Conservation (phyloP, 2,113 vertebrate species). For the Acanthochromis polyacanthus region DNA sequence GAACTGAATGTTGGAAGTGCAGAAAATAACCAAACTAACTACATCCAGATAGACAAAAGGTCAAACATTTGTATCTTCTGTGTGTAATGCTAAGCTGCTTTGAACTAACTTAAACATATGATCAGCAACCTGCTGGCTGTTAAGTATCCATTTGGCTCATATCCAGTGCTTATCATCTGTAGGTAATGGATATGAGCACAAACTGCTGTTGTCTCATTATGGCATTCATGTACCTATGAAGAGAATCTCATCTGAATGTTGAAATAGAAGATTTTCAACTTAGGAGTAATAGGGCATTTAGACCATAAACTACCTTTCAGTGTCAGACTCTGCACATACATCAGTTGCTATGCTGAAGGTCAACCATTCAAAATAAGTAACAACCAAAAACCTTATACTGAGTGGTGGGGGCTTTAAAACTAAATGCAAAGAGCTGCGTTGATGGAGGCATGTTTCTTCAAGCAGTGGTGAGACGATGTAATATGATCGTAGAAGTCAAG, state of each 20-base stretch:
- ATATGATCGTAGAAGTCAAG: not conserved
- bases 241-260: not conserved
- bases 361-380: too few relatives aligned
- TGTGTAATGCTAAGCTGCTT: too few relatives aligned
- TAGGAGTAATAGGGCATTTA: not conserved
- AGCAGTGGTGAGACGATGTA: not conserved
- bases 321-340: not conserved
- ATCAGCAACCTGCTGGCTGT: too few relatives aligned
- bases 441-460: not conserved
- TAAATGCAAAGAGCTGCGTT: too few relatives aligned
- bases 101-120: too few relatives aligned
- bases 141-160: too few relatives aligned
- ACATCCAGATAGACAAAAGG: too few relatives aligned
- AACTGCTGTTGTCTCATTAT: not conserved
- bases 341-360: not conserved
- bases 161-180: not conserved
- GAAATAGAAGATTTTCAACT: not conserved
- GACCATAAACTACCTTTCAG: not conserved
- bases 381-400: too few relatives aligned
- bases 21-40: too few relatives aligned
- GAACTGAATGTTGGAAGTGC: too few relatives aligned
- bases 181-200: not conserved
- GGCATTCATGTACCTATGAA: not conserved
- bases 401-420: too few relatives aligned
- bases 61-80: too few relatives aligned